Base-by-base conservation (phyloP, 2,888 invertebrate genomes). In the Lycia hirtaria region DNA sequence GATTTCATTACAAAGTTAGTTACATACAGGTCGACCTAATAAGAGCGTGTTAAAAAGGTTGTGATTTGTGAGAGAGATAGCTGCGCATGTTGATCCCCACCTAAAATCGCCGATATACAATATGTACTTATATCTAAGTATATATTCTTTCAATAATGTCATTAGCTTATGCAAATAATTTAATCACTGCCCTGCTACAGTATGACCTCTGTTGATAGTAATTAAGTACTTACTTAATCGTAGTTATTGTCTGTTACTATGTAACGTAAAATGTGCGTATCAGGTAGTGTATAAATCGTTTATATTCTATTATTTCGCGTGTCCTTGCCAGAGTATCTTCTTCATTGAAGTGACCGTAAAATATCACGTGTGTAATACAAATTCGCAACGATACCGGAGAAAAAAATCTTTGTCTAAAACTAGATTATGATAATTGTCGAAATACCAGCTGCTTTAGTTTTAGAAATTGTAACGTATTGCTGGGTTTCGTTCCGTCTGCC, bases 241-340 rank as follows among this genome's bases (percentile, higher is more conserved):
- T 24, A 30, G n/a, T 30, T n/a, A 38, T 38, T 19, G 24, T 24
- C 15, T 41, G 17, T 26, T 26, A 10, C 26, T 17, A 41, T 26
- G 26, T 41, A 41, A n/a, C 26, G 41, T 41, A 15, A 63, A 72
- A 71, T 49, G 14, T 35, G n/a, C 76, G 69, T 70, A 72, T 60
- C 70, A 68, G 69, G 70, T 73, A 68, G 59, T 69, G 65, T 61
- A 69, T 70, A 65, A 54, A 67, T 69, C 60, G 69, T 72, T 75
- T 76, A 78, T 78, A 74, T 69, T 76, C 65, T 67, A 71, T 78
- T 73, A 76, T 75, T 68, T 67, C 49, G 60, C 56, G 53, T 72
- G 84, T 78, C 85, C 83, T 84, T 85, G 85, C 72, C 62, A 62
- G 67, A 78, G 67, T 80, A 77, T 85, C 85, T 85, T 85, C 71